Evolutionary conservation across 2,113 vertebrate genomes (phyloP), one percentile per base, ranked within the genome.

Genomic region (Gambusia holbrooki): DNA sequence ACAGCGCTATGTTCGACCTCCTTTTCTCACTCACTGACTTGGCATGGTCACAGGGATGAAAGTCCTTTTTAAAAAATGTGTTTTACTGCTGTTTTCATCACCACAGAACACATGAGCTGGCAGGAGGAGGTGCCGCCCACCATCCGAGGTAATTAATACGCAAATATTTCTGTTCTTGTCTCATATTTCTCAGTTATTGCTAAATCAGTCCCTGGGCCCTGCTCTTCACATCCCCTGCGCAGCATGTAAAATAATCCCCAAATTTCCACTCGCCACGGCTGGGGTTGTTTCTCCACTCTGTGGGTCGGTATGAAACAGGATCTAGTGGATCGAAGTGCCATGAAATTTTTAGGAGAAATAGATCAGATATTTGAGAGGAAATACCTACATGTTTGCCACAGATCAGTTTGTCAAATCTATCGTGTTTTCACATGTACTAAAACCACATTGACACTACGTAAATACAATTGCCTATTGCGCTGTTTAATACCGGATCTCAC

Each of bases 231-330:
- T 94, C 91, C 91, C 92, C 89, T 85, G 80, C 74, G 74, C 82
- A 88, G 91, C 92, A 89, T 95, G 92, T 94, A 94, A 95, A 95
- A 93, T 93, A 94, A 95, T 92, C 86, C 84, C 88, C n/a, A 90
- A 88, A 90, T 94, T 95, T 92, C 88, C 93, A 95, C 89, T 85
- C 79, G 82, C 89, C 51, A 81, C 87, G 84, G 90, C 84, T 87
- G 37, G 83, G 91, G 88, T 70, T 73, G 80, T 91, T 92, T 79
- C 88, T 89, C 78, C 88, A 87, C 77, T 42, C 82, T 63, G 87
- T 67, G 85, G 83, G 71, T 84, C 80, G 77, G 73, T 88, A 88
- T 94, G 93, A 94, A 94, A 93, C 77, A 90, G 81, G 69, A 94
- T 90, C 92, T 62, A 77, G 70, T 79, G 76, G 80, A 92, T 92